Evolutionary conservation across 2,113 vertebrate species (phyloP).

Genomic region (Thamnophis sirtalis): DNA sequence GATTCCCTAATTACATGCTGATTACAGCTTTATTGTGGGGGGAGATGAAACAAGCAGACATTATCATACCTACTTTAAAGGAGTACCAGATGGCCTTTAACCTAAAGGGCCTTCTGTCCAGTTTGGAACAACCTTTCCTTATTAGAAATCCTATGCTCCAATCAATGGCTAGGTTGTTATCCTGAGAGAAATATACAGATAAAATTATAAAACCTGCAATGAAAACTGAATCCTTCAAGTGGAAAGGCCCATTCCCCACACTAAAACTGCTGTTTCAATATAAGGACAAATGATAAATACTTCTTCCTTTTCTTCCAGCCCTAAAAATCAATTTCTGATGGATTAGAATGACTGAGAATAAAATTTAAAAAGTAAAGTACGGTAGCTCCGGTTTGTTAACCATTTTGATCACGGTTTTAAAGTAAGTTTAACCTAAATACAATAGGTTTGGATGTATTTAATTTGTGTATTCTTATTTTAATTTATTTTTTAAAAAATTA

Average conservation of each 20-base stretch:
- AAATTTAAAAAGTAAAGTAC: not conserved
- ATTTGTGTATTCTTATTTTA: not conserved
- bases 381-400: not conserved
- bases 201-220: not conserved
- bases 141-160: not conserved
- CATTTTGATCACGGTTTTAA: too few species aligned
- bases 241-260: not conserved
- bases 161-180: not conserved
- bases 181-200: not conserved
- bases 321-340: not conserved
- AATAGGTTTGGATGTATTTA: not conserved
- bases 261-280: not conserved
- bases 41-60: conserved; percentile 7
- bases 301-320: not conserved
- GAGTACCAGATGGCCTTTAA: conserved; percentile 20
- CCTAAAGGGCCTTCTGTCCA: not conserved
- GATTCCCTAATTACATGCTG: conserved; percentile 14
- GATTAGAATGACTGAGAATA: not conserved
- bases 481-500: not conserved
- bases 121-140: not conserved
- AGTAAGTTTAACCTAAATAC: not conserved
- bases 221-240: not conserved
- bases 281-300: not conserved
- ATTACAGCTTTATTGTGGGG: conserved; percentile 16
- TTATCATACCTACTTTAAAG: not conserved